Evolutionary conservation across 2,888 invertebrate genomes (phyloP), one percentile per base, ranked within the genome.

Genomic region (Caenorhabditis sp.): DNA sequence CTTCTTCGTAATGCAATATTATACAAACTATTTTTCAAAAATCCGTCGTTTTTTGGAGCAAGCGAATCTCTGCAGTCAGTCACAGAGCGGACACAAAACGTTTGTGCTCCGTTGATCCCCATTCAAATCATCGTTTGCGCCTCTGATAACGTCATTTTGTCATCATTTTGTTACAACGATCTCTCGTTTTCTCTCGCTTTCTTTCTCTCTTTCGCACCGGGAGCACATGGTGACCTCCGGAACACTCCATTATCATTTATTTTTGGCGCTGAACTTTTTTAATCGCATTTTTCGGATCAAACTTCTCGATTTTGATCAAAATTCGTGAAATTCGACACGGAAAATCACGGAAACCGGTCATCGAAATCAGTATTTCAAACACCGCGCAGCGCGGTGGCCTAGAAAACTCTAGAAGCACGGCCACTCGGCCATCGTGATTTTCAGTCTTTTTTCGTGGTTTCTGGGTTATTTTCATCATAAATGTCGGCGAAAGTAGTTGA

Each of bases 111-210:
- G n/a, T n/a, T 48, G 26, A 48, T 48, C 48, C 46, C 24, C n/a
- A n/a, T n/a, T 48, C 24, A 2, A 41, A 15, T 41, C 17, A 17
- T 41, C 17, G 2, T 6, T 15, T 17, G 3, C 4, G 2, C 15
- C 22, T 30, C 41, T 63, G 65, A 65, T 65, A 65, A 53, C 55
- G 55, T 65, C 53, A 45, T 35, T 52, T 66, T 66, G 66, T 66
- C 66, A 66, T 66, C 66, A 66, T 66, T 66, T 66, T 66, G 65
- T 65, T 65, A 65, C 65, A 65, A 52, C 41, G 15, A 13, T 50
- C 30, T 11, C 9, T 32, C 17, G 11, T 20, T 15, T 30, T 41
- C 30, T 30, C n/a, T 15, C 13, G 22, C 32, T n/a, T 35, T 39
- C 24, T 41, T 15, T 41, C 26, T 30, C 8, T 26, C 26, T 27